These are phyloP conservation scores for Ruditapes philippinarum DNA, from an alignment of 1,140 invertebrate species.

Conservation along the genomic window DNA sequence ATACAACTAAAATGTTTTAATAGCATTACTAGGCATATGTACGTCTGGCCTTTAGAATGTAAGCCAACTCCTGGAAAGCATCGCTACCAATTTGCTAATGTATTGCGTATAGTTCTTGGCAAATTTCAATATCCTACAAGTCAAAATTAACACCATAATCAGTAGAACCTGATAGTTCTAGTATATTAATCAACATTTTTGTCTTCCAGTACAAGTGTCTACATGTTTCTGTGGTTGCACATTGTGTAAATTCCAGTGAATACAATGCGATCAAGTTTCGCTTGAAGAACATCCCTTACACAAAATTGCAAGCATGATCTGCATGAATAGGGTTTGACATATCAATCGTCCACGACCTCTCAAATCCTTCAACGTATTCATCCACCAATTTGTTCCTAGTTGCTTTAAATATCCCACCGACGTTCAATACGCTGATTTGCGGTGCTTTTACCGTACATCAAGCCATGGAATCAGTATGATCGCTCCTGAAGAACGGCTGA, in stretches of 20 bases:
- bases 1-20: no score
- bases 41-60: constrained; percentile 35
- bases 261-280: constrained; percentile 23
- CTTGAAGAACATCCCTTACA: constrained; percentile 31
- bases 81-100: background rate
- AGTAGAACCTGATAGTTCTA: no score
- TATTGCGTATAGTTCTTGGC: no score
- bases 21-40: no score
- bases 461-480: constrained; percentile 61
- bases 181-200: constrained; percentile 11
- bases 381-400: constrained; percentile 57
- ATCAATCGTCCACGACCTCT: constrained; percentile 25
- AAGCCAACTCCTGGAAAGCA: constrained; percentile 22
- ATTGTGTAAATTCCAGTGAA: constrained; percentile 38
- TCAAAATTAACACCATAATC: no score
- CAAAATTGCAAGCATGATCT: constrained; percentile 50
- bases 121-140: no score
- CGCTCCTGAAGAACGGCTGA: constrained; percentile 54
- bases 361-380: constrained; percentile 50
- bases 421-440: constrained; percentile 61
- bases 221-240: no score
- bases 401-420: constrained; percentile 43
- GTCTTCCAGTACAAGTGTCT: constrained; percentile 2
- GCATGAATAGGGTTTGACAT: background rate
- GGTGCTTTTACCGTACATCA: constrained; percentile 62